Evolutionary conservation across 2,888 invertebrate genomes (phyloP).

Genomic region (Cryptophagus acutangulus): DNA sequence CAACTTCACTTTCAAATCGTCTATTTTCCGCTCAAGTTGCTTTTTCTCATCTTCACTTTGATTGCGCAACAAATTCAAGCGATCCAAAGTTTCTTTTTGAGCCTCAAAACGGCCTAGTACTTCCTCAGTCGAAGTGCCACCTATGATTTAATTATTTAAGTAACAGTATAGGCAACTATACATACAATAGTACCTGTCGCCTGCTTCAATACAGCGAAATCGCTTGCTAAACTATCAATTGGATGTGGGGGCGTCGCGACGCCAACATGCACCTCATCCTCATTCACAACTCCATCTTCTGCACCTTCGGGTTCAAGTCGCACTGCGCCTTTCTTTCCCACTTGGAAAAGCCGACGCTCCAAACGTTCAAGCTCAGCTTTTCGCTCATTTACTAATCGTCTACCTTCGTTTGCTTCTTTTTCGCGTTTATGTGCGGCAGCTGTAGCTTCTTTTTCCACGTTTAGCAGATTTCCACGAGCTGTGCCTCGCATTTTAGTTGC

Average conservation of each 20-base stretch:
- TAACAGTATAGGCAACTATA: too few species aligned
- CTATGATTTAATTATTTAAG: too few species aligned
- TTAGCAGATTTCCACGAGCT: conserved; percentile 63
- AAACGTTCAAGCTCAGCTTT: conserved; percentile 69
- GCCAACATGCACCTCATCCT: conserved; percentile 45
- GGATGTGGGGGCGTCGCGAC: conserved; percentile 37
- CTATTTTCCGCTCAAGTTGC: conserved; percentile 61
- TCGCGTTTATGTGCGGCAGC: conserved; percentile 64
- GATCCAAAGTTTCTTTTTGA: conserved; percentile 68
- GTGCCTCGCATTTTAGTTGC: conserved; percentile 67
- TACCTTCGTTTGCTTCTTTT: conserved; percentile 58
- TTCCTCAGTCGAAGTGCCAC: conserved; percentile 58
- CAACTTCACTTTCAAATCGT: conserved; percentile 61
- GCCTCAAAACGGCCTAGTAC: conserved; percentile 68
- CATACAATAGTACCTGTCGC: conserved; percentile 55
- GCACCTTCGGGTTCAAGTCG: conserved; percentile 40
- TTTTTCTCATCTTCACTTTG: conserved; percentile 72
- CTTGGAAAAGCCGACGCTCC: conserved; percentile 71
- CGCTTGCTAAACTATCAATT: conserved; percentile 55
- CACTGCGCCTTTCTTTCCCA: conserved; percentile 45
- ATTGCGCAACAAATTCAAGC: conserved; percentile 64
- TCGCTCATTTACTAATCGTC: conserved; percentile 66
- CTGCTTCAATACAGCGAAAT: conserved; percentile 70
- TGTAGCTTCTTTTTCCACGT: conserved; percentile 66
- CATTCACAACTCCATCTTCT: conserved; percentile 27